Evolutionary conservation across 2,888 invertebrate species (phyloP), one percentile per base, ranked within the genome.

Genomic region (Macrosiphum euphorbiae): DNA sequence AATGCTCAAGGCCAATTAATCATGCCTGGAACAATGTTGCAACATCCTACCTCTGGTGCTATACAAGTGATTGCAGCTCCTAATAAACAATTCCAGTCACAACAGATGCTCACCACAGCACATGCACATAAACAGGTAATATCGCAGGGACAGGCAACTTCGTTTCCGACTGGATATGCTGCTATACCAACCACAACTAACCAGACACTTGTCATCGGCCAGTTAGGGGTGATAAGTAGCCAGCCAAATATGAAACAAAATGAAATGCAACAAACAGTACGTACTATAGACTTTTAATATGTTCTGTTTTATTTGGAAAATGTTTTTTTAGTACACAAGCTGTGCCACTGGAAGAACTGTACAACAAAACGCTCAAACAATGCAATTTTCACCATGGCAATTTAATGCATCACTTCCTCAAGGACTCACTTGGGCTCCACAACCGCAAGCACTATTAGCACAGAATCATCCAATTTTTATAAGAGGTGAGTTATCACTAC

Each of bases 341-440:
- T 94, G 94, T 88, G 90, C 92, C 58, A 94, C 94, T 67, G 94
- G 94, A 84, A 94, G 94, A 44, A 92, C 94, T 20, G 92, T 95
- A 90, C 92, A 90, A 95, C 96, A 89, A 95, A 96, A 61, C 95
- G 95, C 95, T 95, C 96, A 90, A 95, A 96, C 89, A 95, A 98
- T 98, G 97, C 98, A 98, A 96, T 97, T 98, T 95, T 96, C 97
- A 1, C 97, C 98, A 3, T 98, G 98, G 98, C 97, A 97, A 96
- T 97, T 98, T 95, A 97, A 97, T 90, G 96, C 97, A 50, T 97
- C 97, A 0, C 96, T 97, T 94, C 98, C 98, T 7, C 97, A 97
- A 95, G 96, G 96, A 20, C 97, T 98, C 94, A 97, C 97, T 94
- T 98, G 98, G 98, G 96, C 98, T 0, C 95, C 98, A 50, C 98